phyloP scores from a whole-genome alignment of 2,797 vertebrate species.

The Cyprinodon diabolis region DNA sequence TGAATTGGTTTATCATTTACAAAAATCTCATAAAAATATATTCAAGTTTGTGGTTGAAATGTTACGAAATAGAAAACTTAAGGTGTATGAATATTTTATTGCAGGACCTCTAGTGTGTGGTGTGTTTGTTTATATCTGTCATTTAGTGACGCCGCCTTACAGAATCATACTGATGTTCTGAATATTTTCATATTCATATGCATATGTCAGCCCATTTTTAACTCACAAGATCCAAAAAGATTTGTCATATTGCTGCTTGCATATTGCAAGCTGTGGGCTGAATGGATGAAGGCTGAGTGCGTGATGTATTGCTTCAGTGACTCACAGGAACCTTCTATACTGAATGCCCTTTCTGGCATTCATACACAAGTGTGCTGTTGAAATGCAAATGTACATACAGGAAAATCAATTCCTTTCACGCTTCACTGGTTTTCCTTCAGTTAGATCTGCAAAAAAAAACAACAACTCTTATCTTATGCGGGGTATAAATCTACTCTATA shows the following conservation, averaged over 20 bases:
- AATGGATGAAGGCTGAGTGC: constrained; percentile 50
- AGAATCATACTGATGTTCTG: background rate
- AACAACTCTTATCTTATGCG: constrained; percentile 24
- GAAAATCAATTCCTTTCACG: constrained; percentile 61
- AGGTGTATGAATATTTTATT: constrained; percentile 10
- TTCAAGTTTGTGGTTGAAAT: background rate
- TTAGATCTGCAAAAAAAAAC: constrained; percentile 33
- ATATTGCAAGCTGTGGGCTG: constrained; percentile 24
- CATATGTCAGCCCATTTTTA: constrained; percentile 8
- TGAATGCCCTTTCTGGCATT: constrained; percentile 55
- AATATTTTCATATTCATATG: constrained; percentile 1
- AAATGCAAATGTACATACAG: constrained; percentile 67
- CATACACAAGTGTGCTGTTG: constrained; percentile 57
- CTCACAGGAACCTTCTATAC: constrained; percentile 56
- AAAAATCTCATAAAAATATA: background rate
- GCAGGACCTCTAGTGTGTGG: background rate
- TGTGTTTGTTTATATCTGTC: background rate
- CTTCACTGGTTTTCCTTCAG: constrained; percentile 49
- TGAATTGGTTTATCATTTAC: background rate
- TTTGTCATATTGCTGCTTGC: constrained; percentile 7
- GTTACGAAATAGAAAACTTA: background rate
- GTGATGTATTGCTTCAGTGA: constrained; percentile 62
- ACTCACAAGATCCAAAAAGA: constrained; percentile 10
- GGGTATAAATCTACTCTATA: constrained; percentile 7
- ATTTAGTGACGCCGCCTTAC: background rate